These are phyloP conservation scores for Herminia tarsipennalis DNA, from an alignment of 2,888 invertebrate species.

Conservation along the genomic window DNA sequence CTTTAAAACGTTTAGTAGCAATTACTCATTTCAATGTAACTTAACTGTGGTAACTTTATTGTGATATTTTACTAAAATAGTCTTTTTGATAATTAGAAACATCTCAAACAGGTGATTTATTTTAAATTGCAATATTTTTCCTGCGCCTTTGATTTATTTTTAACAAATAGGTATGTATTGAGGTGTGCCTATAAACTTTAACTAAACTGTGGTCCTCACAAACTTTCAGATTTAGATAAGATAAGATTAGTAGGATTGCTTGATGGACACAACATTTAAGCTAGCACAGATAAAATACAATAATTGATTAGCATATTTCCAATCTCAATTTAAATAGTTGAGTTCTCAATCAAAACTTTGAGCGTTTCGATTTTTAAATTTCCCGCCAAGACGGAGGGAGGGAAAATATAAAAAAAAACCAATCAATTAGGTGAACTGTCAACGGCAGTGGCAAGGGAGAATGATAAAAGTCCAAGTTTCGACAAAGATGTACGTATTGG, in stretches of 20 bases:
- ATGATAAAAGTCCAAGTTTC: slow-evolving; percentile 58
- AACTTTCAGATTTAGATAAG: too few species aligned
- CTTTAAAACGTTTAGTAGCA: slow-evolving; percentile 2
- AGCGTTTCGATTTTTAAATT: slow-evolving; percentile 58
- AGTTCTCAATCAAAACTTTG: slow-evolving; percentile 68
- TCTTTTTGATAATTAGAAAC: neutral
- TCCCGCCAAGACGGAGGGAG: slow-evolving; percentile 48
- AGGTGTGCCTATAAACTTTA: too few species aligned
- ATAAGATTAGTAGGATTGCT: too few species aligned
- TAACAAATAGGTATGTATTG: too few species aligned
- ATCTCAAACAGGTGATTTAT: neutral
- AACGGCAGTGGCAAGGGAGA: slow-evolving; percentile 63
- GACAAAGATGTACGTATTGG: slow-evolving; percentile 38
- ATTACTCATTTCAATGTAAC: neutral
- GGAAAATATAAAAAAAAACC: slow-evolving; percentile 63
- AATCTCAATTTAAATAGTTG: slow-evolving; percentile 62
- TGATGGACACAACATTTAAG: too few species aligned
- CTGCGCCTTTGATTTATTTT: too few species aligned
- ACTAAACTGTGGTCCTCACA: too few species aligned
- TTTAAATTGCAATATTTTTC: neutral
- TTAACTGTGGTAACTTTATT: too few species aligned
- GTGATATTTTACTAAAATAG: too few species aligned
- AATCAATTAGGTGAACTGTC: slow-evolving; percentile 82
- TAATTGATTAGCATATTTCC: slow-evolving; percentile 54
- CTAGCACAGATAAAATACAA: slow-evolving; percentile 20